phyloP scores from a whole-genome alignment of 2,888 invertebrate genomes.

The Troilus luridus region DNA sequence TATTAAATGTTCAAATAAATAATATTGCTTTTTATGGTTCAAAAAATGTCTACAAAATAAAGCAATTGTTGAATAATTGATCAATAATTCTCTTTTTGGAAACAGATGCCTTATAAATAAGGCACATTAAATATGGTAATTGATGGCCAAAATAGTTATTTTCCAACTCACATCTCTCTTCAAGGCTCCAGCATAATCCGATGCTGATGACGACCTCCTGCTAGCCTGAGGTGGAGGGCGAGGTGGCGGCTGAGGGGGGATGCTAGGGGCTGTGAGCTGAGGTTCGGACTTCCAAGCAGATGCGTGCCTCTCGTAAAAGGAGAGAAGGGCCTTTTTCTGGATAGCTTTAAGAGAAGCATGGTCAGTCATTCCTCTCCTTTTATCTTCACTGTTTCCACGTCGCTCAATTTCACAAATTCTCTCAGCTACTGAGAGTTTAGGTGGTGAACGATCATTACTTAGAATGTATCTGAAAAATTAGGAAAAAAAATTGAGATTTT shows the following conservation, averaged over 20 bases:
- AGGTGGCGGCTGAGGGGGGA: slow-evolving; percentile 66
- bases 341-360: slow-evolving; percentile 81
- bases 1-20: background rate
- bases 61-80: background rate
- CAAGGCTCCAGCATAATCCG: slow-evolving; percentile 73
- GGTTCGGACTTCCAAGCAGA: slow-evolving; percentile 75
- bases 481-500: background rate
- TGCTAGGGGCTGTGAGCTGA: slow-evolving; percentile 70
- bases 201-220: slow-evolving; percentile 77
- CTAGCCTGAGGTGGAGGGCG: slow-evolving; percentile 70
- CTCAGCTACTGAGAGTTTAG: slow-evolving; percentile 76
- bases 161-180: slow-evolving; percentile 61
- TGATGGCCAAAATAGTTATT: background rate
- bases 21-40: background rate
- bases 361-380: slow-evolving; percentile 67
- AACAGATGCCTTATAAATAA: background rate
- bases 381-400: slow-evolving; percentile 68
- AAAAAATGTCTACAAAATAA: background rate
- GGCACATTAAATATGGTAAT: background rate
- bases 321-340: slow-evolving; percentile 85
- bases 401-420: slow-evolving; percentile 78
- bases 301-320: slow-evolving; percentile 84
- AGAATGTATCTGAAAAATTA: slow-evolving; percentile 42
- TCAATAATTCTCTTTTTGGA: too few relatives aligned
- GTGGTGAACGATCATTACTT: slow-evolving; percentile 68